Evolutionary conservation across 1,140 invertebrate genomes (phyloP), one percentile per base, ranked within the genome.

Genomic region (Sitophilus oryzae): DNA sequence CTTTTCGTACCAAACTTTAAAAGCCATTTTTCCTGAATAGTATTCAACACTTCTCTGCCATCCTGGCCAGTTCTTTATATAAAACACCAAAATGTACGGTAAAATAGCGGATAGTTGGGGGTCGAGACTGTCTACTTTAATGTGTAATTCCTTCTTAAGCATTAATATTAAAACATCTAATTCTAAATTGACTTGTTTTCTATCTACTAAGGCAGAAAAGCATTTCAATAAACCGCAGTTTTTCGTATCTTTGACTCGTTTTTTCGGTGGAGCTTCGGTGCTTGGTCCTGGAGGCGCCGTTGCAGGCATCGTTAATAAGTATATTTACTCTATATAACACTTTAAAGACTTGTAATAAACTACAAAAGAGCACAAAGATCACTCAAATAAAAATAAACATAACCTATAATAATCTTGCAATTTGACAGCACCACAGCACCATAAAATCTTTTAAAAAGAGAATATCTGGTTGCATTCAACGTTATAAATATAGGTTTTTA

Each of bases 31-130:
- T 5, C 60, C 62, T 18, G 56, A 57, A 23, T 60, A 59, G 38
- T 59, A 63, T 22, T 63, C 59, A 34, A 34, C 36, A 46, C 58
- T 63, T 36, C 42, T 52, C 40, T 56, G 49, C 61, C 61, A 63
- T 19, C 61, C 61, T 19, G 61, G 61, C 61, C 61, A 63, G 5
- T 47, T 56, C 48, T 50, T 63, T 11, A 60, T 59, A 43, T 64
- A 61, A 42, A 43, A 51, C n/a, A 64, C 56, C 3, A 64, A 23
- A 44, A 61, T 53, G 30, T 59, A 57, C 6, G 56, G 59, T 18
- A 61, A 38, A 34, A 52, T 23, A 16, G 9, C 18, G 1, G 23
- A 42, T 16, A 59, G 35, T 11, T 37, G 37, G 2, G 35, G 18
- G 14, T 56, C 43, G 21, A 61, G 46, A 16, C 0, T n/a, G 38